These are phyloP conservation scores for Zoanthus sansibaricus DNA, from an alignment of 92 coral and sea anemone species.

Conservation along the genomic window DNA sequence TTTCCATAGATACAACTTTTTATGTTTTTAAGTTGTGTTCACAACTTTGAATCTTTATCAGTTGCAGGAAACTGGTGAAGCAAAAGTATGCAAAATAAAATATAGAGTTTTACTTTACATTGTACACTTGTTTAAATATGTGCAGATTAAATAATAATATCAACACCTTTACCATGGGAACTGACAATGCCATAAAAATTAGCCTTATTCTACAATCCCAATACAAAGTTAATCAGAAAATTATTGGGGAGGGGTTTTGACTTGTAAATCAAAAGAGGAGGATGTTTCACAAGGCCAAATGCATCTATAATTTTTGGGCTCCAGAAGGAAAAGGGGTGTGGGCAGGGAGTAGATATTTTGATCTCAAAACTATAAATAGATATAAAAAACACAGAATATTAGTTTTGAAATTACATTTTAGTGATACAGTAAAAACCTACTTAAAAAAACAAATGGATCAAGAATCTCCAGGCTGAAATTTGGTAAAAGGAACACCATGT, in stretches of 20 bases:
- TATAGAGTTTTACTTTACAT: neutral
- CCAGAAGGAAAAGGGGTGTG: neutral
- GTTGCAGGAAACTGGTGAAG: neutral
- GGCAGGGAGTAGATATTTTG: neutral
- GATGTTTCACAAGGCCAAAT: neutral
- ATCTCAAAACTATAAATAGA: neutral
- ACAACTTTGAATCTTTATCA: neutral
- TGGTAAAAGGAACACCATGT: no score
- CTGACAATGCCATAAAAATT: neutral
- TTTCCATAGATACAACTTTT: neutral
- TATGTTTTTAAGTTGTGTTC: neutral
- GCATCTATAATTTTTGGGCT: neutral
- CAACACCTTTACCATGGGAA: neutral
- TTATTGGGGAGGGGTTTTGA: constrained; percentile 50
- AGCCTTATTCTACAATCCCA: neutral
- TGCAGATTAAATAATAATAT: neutral
- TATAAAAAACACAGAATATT: neutral
- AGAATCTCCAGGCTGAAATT: no score
- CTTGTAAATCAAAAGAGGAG: neutral
- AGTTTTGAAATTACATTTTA: no score
- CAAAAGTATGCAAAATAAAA: neutral
- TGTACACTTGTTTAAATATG: neutral
- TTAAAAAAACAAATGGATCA: no score
- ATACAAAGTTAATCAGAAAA: neutral
- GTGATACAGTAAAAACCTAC: no score